Evolutionary conservation across 2,113 vertebrate species (phyloP), one percentile per base, ranked within the genome.

Genomic region (Xiphias gladius): DNA sequence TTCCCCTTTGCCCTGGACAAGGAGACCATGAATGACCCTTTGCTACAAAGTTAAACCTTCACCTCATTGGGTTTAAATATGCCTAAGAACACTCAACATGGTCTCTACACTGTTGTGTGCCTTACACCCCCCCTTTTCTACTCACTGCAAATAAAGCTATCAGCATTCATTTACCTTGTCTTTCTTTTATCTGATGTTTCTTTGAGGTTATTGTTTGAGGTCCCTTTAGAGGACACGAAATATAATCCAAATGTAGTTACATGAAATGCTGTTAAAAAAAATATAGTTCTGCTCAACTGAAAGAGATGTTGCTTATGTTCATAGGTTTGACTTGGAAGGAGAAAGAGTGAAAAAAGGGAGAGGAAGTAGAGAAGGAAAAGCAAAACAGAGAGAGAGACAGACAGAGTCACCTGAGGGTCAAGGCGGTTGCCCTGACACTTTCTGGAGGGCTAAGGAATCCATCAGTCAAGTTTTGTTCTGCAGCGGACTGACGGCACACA

Each of bases 101-200:
- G 69, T 87, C 76, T 82, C 73, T 73, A 28, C 73, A 91, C 83
- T 55, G 86, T 72, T 88, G 70, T 89, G 66, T 75, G 82, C 70
- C 63, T 83, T 71, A 30, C 78, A 79, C 67, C 67, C 50, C 30
- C 9, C 82, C 46, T 71, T 72, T 64, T 58, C 71, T 62, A 72
- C 22, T 66, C 73, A 52, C 50, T 46, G 28, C 86, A 90, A 95
- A 95, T 95, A 94, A 95, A 93, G 87, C 84, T 87, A 89, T 91
- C 86, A 94, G 91, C 93, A 94, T 89, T 90, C 74, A 83, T 73
- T 83, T 52, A 80, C 62, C 22, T 85, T 83, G 88, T 88, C 62
- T 46, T 24, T 80, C n/a, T 74, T 66, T 78, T 73, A 57, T 63
- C 82, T 89, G 5, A 76, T 77, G 68, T 89, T 66, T 73, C 70